Conservation (phyloP, 2,888 invertebrate species). For the Drosophila monieri region DNA sequence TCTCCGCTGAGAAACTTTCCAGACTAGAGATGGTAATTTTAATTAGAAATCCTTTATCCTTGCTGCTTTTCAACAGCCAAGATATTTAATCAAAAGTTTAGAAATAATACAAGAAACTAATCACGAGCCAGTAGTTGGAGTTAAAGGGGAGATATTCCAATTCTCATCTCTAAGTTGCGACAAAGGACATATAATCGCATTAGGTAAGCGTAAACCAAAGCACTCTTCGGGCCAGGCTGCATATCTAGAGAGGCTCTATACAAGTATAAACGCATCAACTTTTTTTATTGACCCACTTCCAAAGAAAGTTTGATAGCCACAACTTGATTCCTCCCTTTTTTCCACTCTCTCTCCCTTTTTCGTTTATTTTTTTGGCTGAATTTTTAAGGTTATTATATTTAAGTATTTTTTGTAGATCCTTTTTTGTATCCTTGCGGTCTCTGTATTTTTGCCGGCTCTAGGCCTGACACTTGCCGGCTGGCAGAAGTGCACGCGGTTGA, state of each 20-base stretch:
- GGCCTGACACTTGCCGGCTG: conserved; percentile 55
- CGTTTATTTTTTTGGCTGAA: not conserved
- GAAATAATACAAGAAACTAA: not conserved
- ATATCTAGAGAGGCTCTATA: not conserved
- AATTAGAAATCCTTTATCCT: conserved; percentile 1
- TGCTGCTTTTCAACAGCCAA: not conserved
- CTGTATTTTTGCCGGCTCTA: conserved; percentile 4
- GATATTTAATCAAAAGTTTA: not conserved
- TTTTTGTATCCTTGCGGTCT: not conserved
- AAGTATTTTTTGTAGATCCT: conserved; percentile 2
- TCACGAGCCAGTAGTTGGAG: not conserved
- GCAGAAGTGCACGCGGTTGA: conserved; percentile 70
- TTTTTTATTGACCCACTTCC: conserved; percentile 48
- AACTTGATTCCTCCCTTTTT: conserved; percentile 31
- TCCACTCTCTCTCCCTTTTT: not conserved
- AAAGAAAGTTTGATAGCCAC: conserved; percentile 32
- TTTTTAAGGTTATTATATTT: conserved; percentile 15
- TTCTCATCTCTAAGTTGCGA: conserved; percentile 6
- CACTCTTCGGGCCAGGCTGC: too few species aligned
- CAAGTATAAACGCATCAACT: not conserved
- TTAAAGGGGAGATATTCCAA: not conserved
- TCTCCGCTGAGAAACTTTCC: conserved; percentile 14
- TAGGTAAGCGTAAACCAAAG: too few species aligned
- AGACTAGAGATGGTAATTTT: conserved; percentile 9
- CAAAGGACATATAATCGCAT: conserved; percentile 44